Evolutionary conservation across 2,797 vertebrate species (phyloP), one percentile per base, ranked within the genome.

Genomic region (Mastacembelus armatus): DNA sequence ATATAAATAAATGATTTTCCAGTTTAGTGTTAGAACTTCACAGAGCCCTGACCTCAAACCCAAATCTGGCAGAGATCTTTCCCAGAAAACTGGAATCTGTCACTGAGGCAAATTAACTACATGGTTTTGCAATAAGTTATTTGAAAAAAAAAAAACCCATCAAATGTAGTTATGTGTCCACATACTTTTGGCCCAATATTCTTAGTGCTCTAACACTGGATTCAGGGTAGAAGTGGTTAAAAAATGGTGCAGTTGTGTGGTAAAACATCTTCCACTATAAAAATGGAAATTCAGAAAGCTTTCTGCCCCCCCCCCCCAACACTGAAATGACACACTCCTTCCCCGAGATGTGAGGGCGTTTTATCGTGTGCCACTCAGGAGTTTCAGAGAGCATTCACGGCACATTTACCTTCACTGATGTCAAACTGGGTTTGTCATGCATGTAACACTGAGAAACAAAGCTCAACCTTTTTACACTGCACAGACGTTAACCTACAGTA

Each of bases 321-420:
- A 36, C 39, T 21, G 15, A 55, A 33, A 66, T 69, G 56, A 52
- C 61, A 73, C 61, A 26, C 39, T 63, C 39, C 29, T 47, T 33
- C 32, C 52, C 26, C 0, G 21, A 52, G 47, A 78, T 19, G 9
- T 2, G 35, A 50, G 51, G 51, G 54, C 45, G 50, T 70, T 77
- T 65, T 30, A 40, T 62, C 61, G 24, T 44, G 66, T 48, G 32
- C 40, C 68, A 49, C 73, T 72, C 54, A 21, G 47, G 47, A 44
- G 58, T 58, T 62, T 57, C 45, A 32, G n/a, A 61, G 36, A 71
- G 18, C 38, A 0, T 65, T 77, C 76, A 63, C 18, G 16, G 63
- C 19, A 59, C 59, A 55, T 78, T 78, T 61, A 59, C 62, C 60
- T 65, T 51, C 71, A 49, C 63, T 65, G 44, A 77, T 44, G 69